Conservation (phyloP, 2,113 vertebrate genomes). For the Polypterus bichir region DNA sequence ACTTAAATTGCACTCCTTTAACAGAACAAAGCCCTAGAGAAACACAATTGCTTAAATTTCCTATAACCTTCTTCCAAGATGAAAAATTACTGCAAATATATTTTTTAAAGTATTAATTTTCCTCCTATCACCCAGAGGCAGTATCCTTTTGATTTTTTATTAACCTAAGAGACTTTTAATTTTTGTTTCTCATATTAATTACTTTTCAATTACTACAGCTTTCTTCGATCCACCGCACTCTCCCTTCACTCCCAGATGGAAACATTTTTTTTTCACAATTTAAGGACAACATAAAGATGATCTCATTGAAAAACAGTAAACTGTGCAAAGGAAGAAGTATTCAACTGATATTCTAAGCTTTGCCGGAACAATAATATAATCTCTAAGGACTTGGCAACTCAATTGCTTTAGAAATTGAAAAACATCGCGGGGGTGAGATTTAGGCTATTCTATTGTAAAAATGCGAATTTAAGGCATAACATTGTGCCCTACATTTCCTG, state of each 20-base stretch:
- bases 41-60: constrained; percentile 5
- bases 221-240: too few species aligned
- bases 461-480: too few species aligned
- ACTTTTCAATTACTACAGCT: constrained; percentile 18
- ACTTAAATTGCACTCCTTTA: constrained; percentile 17
- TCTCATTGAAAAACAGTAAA: background rate
- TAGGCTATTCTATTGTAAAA: too few species aligned
- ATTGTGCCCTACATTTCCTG: too few species aligned
- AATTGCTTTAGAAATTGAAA: constrained; percentile 7
- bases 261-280: constrained; percentile 4
- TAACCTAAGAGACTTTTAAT: constrained; percentile 13
- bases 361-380: background rate
- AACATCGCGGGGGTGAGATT: too few species aligned
- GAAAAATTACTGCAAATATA: constrained; percentile 8
- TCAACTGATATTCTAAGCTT: background rate
- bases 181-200: constrained; percentile 20
- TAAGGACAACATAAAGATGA: constrained; percentile 1
- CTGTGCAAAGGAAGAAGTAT: constrained; percentile 5
- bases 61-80: constrained; percentile 3
- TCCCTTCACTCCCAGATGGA: background rate
- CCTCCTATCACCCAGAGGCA: constrained; percentile 14
- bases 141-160: constrained; percentile 13
- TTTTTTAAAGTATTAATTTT: background rate
- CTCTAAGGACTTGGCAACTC: background rate
- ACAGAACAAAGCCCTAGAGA: constrained; percentile 10